These are phyloP conservation scores for Triops cancriformis DNA, from an alignment of 1,140 invertebrate species.

Conservation along the genomic window DNA sequence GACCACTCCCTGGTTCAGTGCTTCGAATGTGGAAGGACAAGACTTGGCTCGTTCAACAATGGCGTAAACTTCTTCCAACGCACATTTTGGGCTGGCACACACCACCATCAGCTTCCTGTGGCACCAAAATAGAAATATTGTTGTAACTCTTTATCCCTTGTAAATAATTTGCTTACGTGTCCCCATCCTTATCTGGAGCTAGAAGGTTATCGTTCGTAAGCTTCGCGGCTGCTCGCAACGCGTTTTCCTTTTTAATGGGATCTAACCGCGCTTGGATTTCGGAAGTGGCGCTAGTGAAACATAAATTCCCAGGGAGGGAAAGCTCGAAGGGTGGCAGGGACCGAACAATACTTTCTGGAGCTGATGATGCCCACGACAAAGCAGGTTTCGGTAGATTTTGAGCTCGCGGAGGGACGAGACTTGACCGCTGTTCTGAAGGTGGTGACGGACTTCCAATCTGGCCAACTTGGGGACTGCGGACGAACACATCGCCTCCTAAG, in stretches of 20 bases:
- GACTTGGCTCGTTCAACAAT: slow-evolving; percentile 16
- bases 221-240: slow-evolving; percentile 17
- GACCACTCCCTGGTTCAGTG: neutral
- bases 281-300: neutral
- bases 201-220: neutral
- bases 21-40: neutral
- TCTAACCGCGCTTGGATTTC: slow-evolving; percentile 14
- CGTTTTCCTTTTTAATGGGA: slow-evolving; percentile 13
- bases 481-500: neutral
- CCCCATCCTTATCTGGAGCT: slow-evolving; percentile 22
- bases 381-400: neutral
- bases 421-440: neutral
- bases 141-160: neutral
- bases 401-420: neutral
- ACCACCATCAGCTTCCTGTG: slow-evolving; percentile 22
- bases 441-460: neutral
- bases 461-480: neutral
- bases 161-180: slow-evolving; percentile 18
- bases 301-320: neutral
- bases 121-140: neutral
- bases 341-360: neutral
- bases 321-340: neutral
- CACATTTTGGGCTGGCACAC: slow-evolving; percentile 20
- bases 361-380: neutral
- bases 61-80: slow-evolving; percentile 23